These are phyloP conservation scores for Anhinga anhinga DNA, from an alignment of 2,113 vertebrate genomes.

Conservation along the genomic window DNA sequence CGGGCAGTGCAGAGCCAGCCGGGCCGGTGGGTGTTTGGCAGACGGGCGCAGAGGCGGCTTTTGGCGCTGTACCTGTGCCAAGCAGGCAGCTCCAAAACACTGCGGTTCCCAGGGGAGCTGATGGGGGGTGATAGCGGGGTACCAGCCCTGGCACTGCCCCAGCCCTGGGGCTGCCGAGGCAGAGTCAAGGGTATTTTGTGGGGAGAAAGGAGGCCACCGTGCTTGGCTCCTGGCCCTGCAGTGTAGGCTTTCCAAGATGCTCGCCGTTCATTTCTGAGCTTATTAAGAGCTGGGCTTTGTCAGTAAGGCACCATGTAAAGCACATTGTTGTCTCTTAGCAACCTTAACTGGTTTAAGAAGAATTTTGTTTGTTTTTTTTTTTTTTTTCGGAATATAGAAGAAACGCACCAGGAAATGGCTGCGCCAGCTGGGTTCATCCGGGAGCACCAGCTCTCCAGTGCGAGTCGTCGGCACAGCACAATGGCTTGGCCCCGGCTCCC, in stretches of 20 bases:
- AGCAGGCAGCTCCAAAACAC: background rate
- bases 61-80: background rate
- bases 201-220: background rate
- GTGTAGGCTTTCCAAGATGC: background rate
- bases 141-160: background rate
- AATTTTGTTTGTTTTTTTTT: slow-evolving; percentile 24
- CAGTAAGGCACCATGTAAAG: slow-evolving; percentile 35
- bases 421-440: slow-evolving; percentile 42
- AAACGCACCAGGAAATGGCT: slow-evolving; percentile 45
- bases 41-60: background rate
- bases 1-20: background rate
- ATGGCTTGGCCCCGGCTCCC: slow-evolving; percentile 14
- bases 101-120: fast-evolving
- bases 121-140: fast-evolving
- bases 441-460: slow-evolving; percentile 36
- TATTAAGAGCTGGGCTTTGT: slow-evolving; percentile 41
- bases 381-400: background rate
- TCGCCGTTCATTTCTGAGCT: background rate
- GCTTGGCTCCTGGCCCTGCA: fast-evolving
- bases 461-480: background rate
- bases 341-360: slow-evolving; percentile 46
- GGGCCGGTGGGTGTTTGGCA: background rate
- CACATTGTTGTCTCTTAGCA: slow-evolving; percentile 61
- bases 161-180: background rate
- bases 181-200: background rate